Base-by-base conservation (phyloP, 2,888 invertebrate species). In the Heliconius hortense region DNA sequence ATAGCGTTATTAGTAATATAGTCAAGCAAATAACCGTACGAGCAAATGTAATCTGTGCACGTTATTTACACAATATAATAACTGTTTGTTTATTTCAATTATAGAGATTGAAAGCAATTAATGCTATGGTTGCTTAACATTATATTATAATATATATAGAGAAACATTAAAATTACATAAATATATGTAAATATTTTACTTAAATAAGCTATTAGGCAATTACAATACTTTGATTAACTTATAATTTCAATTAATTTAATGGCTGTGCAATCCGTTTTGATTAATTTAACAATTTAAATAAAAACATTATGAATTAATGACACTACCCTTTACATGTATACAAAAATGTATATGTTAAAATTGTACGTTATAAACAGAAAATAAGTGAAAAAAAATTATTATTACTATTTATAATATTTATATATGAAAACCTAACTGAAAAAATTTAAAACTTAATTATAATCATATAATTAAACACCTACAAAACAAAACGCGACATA, bases 31-130 rank as follows among this genome's bases (percentile, higher is more conserved):
- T 39, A 66, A 66, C 24, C 66, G 24, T 43, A 43, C 66, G 66
- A 66, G 66, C 66, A 66, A 66, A 66, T 66, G 66, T 66, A 39
- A 66, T 66, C 39, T 66, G 39, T 74, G 68, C 68, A 48, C 48
- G 60, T 35, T 70, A 75, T 75, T 74, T 63, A 75, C 70, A 70
- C 56, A 63, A 74, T 69, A 62, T 64, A 75, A 62, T 67, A 31
- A 70, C 62, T 71, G 59, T 70, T 26, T 75, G 64, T 64, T 71
- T 70, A 59, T 35, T 59, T 70, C 56, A 75, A 64, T 75, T 64
- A 70, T 63, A 64, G 68, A 68, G 70, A 48, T 26, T 56, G 24
- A 62, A 28, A 59, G 64, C 74, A 75, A 75, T 70, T 64, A 75
- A 11, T 48, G 4, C 68, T 39, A 71, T 70, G 35, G 70, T 39